A percentile compares a stretch with the other conserved stretches of the same genome.
These are phyloP conservation scores for Pseudorasbora parva DNA, from an alignment of 2,113 vertebrate species.

Conservation along the genomic window DNA sequence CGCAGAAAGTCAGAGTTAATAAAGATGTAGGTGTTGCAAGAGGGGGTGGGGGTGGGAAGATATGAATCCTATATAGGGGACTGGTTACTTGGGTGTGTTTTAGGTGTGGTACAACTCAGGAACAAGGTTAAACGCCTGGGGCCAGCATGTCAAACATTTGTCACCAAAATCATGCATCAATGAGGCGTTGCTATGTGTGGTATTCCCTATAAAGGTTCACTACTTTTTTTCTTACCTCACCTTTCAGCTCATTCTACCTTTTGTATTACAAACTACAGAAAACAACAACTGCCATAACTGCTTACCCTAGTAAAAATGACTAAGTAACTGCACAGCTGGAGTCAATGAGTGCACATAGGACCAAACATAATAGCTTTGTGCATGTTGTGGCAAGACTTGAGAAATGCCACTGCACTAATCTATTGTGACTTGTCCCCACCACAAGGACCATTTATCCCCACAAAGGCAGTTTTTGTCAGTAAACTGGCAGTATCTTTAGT, in stretches of 20 bases:
- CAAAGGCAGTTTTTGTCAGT: neutral
- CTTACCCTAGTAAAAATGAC: neutral
- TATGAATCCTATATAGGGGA: slow-evolving; percentile 12
- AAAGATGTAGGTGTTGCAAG: neutral
- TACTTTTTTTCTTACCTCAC: neutral
- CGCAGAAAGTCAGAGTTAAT: neutral
- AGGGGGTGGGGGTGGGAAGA: neutral
- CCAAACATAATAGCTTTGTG: neutral
- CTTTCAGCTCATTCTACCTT: neutral
- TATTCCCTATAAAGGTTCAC: slow-evolving; percentile 11
- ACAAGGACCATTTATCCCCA: neutral
- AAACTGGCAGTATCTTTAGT: neutral
- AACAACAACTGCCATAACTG: neutral
- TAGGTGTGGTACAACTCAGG: slow-evolving; percentile 15
- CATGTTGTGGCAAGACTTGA: slow-evolving; percentile 14
- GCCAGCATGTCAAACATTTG: slow-evolving; percentile 15
- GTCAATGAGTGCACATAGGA: neutral
- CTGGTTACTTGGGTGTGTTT: slow-evolving; percentile 30
- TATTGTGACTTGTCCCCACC: neutral
- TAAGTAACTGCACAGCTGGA: neutral
- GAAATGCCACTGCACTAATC: neutral
- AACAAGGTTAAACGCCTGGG: slow-evolving; percentile 15
- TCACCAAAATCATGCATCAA: slow-evolving; percentile 18
- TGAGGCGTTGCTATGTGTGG: slow-evolving; percentile 25
- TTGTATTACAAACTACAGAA: neutral